phyloP scores from a whole-genome alignment of 2,888 invertebrate species.

The Ennomos fuscantarius region DNA sequence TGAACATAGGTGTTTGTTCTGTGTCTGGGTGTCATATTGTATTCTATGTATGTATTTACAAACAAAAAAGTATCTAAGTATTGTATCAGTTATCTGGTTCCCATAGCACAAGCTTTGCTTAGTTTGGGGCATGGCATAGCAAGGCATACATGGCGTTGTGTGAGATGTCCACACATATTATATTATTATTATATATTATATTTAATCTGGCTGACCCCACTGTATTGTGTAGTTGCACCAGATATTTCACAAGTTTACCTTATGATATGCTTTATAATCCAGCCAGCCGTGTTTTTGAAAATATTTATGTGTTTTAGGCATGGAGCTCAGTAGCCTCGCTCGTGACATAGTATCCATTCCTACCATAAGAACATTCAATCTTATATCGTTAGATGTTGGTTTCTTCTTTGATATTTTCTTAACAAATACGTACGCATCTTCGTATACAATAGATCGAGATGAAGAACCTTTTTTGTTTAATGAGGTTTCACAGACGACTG shows the following conservation, averaged over 20 bases:
- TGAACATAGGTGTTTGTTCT: no score
- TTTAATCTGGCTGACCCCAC: no score
- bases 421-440: conserved; percentile 57
- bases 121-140: no score
- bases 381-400: conserved; percentile 14
- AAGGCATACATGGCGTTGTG: no score
- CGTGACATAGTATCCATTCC: conserved; percentile 94
- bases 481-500: conserved; percentile 48
- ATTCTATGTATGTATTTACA: no score
- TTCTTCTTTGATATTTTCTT: conserved; percentile 44
- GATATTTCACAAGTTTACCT: conserved; percentile 33
- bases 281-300: conserved; percentile 88
- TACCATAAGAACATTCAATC: conserved; percentile 87
- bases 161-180: no score
- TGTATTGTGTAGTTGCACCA: no score
- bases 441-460: conserved; percentile 43
- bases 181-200: no score
- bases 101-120: no score
- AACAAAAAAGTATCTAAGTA: no score
- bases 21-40: no score
- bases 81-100: no score
- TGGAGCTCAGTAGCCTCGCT: conserved; percentile 89
- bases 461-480: conserved; percentile 12
- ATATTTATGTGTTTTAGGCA: conserved; percentile 89
- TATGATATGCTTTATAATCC: conserved; percentile 80